A percentile compares a stretch with the other conserved stretches of the same genome.
These are phyloP conservation scores for Acanthochromis polyacanthus DNA, from an alignment of 2,113 vertebrate genomes.

Conservation along the genomic window DNA sequence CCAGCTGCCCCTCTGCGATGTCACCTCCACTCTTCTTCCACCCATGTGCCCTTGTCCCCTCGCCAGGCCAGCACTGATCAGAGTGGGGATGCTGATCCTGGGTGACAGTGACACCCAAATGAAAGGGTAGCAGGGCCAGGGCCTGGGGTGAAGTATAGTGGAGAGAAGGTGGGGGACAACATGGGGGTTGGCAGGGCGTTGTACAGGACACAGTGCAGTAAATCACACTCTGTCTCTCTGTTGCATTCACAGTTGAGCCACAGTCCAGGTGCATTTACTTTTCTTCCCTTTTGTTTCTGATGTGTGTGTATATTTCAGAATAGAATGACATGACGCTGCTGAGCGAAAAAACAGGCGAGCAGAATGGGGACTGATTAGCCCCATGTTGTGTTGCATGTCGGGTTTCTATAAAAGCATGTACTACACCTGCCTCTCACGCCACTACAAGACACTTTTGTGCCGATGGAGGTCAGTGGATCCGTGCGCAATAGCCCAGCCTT, in stretches of 20 bases:
- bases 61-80: slow-evolving; percentile 55
- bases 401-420: slow-evolving; percentile 65
- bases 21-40: slow-evolving; percentile 79
- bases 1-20: slow-evolving; percentile 74
- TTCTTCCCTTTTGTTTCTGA: slow-evolving; percentile 11
- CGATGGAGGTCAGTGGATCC: slow-evolving; percentile 66
- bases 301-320: slow-evolving; percentile 20
- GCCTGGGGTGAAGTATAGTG: slow-evolving; percentile 39
- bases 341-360: slow-evolving; percentile 38
- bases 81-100: slow-evolving; percentile 67
- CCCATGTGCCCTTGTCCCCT: slow-evolving; percentile 62
- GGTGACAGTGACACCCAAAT: slow-evolving; percentile 81
- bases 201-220: slow-evolving; percentile 23
- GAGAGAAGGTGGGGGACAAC: not conserved
- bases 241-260: slow-evolving; percentile 24
- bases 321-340: slow-evolving; percentile 48
- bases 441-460: slow-evolving; percentile 42
- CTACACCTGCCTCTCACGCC: slow-evolving; percentile 61
- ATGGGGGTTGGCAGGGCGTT: not conserved
- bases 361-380: slow-evolving; percentile 58
- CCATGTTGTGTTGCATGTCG: slow-evolving; percentile 54
- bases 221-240: slow-evolving; percentile 15
- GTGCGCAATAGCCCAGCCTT: slow-evolving; percentile 49
- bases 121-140: slow-evolving; percentile 62
- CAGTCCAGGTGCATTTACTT: not conserved